Evolutionary conservation across 2,113 vertebrate genomes (phyloP).

Genomic region (Urocynchramus pylzowi): DNA sequence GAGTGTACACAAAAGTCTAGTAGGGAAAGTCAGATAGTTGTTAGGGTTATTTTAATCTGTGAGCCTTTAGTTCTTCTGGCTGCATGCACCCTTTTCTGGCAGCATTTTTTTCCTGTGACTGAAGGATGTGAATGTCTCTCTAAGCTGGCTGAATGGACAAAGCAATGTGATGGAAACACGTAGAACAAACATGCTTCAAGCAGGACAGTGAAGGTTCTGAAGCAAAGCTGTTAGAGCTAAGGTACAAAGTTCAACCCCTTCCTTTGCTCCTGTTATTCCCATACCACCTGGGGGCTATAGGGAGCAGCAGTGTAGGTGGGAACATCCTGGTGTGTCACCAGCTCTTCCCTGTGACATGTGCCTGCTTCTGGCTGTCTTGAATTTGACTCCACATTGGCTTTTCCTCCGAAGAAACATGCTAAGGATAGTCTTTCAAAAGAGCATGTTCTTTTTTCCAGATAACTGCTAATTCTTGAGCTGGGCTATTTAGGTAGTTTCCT

Average conservation of each 20-base stretch:
- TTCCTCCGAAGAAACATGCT: not conserved
- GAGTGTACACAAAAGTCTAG: not conserved
- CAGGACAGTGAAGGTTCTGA: not conserved
- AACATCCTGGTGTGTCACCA: fast-evolving
- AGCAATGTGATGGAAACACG: not conserved
- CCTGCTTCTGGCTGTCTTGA: not conserved
- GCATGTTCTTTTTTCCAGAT: not conserved
- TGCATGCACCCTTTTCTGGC: not conserved
- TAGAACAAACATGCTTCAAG: not conserved
- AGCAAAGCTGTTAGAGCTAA: not conserved
- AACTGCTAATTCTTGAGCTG: not conserved
- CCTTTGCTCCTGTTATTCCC: not conserved
- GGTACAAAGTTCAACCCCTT: not conserved
- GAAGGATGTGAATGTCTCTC: not conserved
- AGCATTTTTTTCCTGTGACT: not conserved
- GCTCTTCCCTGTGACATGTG: fast-evolving
- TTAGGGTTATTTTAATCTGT: not conserved
- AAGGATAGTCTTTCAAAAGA: not conserved
- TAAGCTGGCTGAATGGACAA: not conserved
- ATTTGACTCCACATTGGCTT: not conserved
- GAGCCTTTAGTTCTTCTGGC: not conserved
- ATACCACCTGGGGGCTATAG: too few relatives aligned
- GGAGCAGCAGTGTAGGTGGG: not conserved
- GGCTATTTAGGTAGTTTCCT: not conserved
- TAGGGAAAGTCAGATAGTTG: not conserved